Evolutionary conservation across 1,140 invertebrate species (phyloP).

Genomic region (Drosophila grimshawi): DNA sequence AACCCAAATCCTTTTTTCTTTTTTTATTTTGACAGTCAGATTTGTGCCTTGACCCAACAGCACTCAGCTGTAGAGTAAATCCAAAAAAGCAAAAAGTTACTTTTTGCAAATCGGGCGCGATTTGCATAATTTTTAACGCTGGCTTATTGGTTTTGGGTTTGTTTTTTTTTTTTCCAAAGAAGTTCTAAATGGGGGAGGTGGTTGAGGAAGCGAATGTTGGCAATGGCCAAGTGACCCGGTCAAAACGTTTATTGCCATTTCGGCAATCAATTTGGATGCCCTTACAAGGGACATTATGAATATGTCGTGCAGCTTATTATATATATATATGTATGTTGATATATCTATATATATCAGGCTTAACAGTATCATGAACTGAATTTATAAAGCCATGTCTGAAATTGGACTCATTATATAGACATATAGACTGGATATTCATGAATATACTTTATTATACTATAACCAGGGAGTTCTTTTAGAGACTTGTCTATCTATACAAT

Average conservation of each 20-base stretch:
- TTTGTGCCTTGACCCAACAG: conserved; percentile 66
- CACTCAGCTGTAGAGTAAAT: not conserved
- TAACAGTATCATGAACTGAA: too few species aligned
- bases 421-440: too few species aligned
- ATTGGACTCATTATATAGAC: too few species aligned
- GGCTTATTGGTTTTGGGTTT: conserved; percentile 76
- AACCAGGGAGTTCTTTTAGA: too few species aligned
- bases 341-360: too few species aligned
- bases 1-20: conserved; percentile 56
- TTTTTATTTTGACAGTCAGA: conserved; percentile 53
- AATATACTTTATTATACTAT: too few species aligned
- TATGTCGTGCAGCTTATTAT: not conserved
- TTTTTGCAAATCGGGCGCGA: conserved; percentile 74
- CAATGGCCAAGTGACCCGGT: conserved; percentile 57
- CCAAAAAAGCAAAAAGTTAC: conserved; percentile 41
- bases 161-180: conserved; percentile 40
- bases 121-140: conserved; percentile 77
- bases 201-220: conserved; percentile 40
- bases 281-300: not conserved
- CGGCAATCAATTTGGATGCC: conserved; percentile 25
- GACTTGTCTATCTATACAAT: too few species aligned
- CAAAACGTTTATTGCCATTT: conserved; percentile 68
- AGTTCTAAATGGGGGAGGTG: conserved; percentile 17
- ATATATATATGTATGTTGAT: too few species aligned
- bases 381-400: not conserved